Percentiles rank a stretch among this genome's conserved stretches.
Conservation (phyloP, 2,888 invertebrate genomes). For the Patella caerulea region DNA sequence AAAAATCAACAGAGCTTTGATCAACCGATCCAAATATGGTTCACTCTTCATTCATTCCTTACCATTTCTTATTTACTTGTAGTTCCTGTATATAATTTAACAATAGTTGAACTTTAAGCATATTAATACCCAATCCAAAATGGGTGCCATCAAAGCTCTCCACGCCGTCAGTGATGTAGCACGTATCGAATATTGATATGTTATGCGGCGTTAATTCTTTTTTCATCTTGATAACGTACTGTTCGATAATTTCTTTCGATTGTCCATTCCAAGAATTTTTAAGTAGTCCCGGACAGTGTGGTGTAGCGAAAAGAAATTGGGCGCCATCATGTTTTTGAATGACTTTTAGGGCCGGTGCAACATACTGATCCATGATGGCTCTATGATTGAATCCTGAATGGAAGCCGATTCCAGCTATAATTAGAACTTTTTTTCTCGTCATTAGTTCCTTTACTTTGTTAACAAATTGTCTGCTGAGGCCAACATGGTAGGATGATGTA, state of each 20-base stretch:
- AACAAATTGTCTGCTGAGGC: conserved; percentile 4
- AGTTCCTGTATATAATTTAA: conserved; percentile 32
- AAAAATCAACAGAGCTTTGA: too few species aligned
- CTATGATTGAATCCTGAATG: conserved; percentile 28
- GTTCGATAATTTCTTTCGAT: conserved; percentile 10
- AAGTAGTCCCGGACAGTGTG: not conserved
- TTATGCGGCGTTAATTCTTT: not conserved
- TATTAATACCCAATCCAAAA: conserved; percentile 33
- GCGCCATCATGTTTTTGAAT: not conserved
- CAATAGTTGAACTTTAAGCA: conserved; percentile 28
- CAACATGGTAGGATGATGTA: conserved; percentile 10
- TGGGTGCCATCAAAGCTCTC: conserved; percentile 37
- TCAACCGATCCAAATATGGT: too few species aligned
- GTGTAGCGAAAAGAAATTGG: not conserved
- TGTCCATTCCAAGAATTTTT: not conserved
- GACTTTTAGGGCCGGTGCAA: conserved; percentile 13
- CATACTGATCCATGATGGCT: conserved; percentile 8
- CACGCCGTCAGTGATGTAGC: conserved; percentile 30
- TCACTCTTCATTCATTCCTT: not conserved
- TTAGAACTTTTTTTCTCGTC: conserved; percentile 17
- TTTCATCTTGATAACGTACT: conserved; percentile 22
- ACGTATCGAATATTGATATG: conserved; percentile 33
- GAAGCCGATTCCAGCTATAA: conserved; percentile 32
- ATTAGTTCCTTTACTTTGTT: conserved; percentile 17
- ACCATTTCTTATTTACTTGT: conserved; percentile 21